A percentile compares a stretch with the other conserved stretches of the same genome.
Conservation (phyloP, 2,888 invertebrate genomes). For the Lordiphosa andalusiaca region DNA sequence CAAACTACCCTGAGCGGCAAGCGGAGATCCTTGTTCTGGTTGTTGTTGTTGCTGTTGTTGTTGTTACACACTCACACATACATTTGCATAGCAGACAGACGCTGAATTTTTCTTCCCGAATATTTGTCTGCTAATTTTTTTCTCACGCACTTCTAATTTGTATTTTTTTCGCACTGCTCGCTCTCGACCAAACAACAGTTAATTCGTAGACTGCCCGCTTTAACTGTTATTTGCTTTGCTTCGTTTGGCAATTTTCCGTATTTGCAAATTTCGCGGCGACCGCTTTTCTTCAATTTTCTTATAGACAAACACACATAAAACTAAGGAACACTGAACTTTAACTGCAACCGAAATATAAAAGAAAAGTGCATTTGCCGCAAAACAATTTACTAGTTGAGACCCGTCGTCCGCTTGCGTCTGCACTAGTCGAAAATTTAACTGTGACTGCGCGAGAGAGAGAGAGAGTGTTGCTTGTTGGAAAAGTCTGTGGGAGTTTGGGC, state of each 20-base stretch:
- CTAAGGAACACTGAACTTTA: slow-evolving; percentile 8
- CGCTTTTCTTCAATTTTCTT: slow-evolving; percentile 23
- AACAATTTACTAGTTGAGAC: too few relatives aligned
- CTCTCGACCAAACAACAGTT: slow-evolving; percentile 53
- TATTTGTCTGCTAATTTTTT: slow-evolving; percentile 22
- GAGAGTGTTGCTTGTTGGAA: too few relatives aligned
- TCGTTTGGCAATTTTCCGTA: slow-evolving; percentile 27
- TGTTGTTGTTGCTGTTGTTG: slow-evolving; percentile 44
- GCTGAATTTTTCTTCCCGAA: slow-evolving; percentile 26
- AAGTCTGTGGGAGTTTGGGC: too few relatives aligned
- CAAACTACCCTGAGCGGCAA: slow-evolving; percentile 68
- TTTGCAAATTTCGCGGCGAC: slow-evolving; percentile 31
- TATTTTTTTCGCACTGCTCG: slow-evolving; percentile 19
- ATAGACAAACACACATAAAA: slow-evolving; percentile 25
- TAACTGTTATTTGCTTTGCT: slow-evolving; percentile 47
- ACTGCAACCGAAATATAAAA: background rate
- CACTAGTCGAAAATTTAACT: too few relatives aligned
- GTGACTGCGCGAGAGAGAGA: too few relatives aligned
- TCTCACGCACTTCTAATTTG: slow-evolving; percentile 20
- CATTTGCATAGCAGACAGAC: slow-evolving; percentile 42
- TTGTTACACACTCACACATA: slow-evolving; percentile 48
- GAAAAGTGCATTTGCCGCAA: too few relatives aligned
- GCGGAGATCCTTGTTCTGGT: slow-evolving; percentile 58
- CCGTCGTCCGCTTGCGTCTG: too few relatives aligned
- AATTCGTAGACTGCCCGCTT: slow-evolving; percentile 17